These are phyloP conservation scores for Dendrolimus houi DNA, from an alignment of 2,888 invertebrate genomes.

Conservation along the genomic window DNA sequence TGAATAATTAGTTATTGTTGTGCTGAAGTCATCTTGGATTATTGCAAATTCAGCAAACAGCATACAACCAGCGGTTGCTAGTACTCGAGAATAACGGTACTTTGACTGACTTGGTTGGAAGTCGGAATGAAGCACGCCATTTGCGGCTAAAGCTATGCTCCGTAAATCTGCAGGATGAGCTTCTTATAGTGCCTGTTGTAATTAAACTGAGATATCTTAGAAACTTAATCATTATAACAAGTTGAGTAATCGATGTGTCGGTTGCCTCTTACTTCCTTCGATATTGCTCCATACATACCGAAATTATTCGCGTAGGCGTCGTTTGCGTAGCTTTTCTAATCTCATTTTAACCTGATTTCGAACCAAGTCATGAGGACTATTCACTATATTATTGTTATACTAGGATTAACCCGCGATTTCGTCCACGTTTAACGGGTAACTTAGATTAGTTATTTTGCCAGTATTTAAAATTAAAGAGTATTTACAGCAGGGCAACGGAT, in stretches of 20 bases:
- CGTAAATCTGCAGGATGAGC: conserved; percentile 15
- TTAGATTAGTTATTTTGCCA: too few species aligned
- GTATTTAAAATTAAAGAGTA: too few species aligned
- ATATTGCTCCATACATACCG: neutral
- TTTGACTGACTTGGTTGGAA: conserved; percentile 34
- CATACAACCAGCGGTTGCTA: conserved; percentile 13
- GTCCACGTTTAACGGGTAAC: too few species aligned
- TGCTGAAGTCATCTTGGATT: conserved; percentile 14
- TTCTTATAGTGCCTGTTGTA: conserved; percentile 9
- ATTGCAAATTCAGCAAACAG: conserved; percentile 26
- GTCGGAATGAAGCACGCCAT: conserved; percentile 34
- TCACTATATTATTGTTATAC: too few species aligned
- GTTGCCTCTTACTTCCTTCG: neutral
- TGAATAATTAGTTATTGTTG: conserved; percentile 20
- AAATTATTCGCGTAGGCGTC: neutral
- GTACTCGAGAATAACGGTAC: conserved; percentile 32
- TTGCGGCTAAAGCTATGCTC: conserved; percentile 26
- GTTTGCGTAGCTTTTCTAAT: neutral
- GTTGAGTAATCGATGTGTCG: neutral
- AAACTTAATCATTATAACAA: neutral
- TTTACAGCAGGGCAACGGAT: too few species aligned
- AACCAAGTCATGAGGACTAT: too few species aligned
- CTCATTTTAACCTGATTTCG: neutral
- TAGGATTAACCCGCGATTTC: too few species aligned
- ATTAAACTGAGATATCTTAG: neutral